These are phyloP conservation scores for Desoria tigrina DNA, from an alignment of 2,888 invertebrate genomes.

Conservation along the genomic window DNA sequence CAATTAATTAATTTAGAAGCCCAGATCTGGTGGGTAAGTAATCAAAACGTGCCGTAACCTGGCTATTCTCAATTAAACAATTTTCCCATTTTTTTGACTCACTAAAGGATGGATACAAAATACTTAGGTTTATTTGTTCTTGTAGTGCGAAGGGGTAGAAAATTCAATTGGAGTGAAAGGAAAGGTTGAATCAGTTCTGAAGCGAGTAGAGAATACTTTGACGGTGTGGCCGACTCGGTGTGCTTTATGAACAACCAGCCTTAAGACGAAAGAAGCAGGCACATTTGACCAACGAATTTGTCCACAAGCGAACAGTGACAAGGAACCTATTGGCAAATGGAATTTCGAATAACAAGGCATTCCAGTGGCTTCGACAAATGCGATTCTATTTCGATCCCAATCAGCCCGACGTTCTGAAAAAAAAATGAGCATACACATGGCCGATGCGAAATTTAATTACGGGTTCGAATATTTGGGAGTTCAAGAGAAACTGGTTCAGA, in stretches of 20 bases:
- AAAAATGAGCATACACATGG: slow-evolving; percentile 99
- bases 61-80: no score
- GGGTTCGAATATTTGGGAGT: slow-evolving; percentile 99
- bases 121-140: no score
- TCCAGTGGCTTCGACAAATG: slow-evolving; percentile 99
- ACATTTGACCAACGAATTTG: slow-evolving; percentile 98
- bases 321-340: slow-evolving; percentile 81
- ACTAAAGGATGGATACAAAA: no score
- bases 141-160: slow-evolving; percentile 93
- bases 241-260: slow-evolving; percentile 95
- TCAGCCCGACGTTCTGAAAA: slow-evolving; percentile 90
- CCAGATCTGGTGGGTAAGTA: slow-evolving; percentile 96
- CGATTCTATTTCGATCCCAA: slow-evolving; percentile 98
- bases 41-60: no score
- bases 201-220: slow-evolving; percentile 85
- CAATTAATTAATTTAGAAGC: slow-evolving; percentile 97
- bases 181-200: slow-evolving; percentile 68
- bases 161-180: slow-evolving; percentile 64
- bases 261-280: slow-evolving; percentile 92
- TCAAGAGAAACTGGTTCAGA: slow-evolving; percentile 94
- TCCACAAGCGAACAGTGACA: slow-evolving; percentile 97
- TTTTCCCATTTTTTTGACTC: no score
- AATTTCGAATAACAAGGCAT: slow-evolving; percentile 85
- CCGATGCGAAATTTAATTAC: slow-evolving; percentile 89
- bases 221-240: no score